phyloP scores from a whole-genome alignment of 1,140 invertebrate genomes.

The Zaprionus vittiger region DNA sequence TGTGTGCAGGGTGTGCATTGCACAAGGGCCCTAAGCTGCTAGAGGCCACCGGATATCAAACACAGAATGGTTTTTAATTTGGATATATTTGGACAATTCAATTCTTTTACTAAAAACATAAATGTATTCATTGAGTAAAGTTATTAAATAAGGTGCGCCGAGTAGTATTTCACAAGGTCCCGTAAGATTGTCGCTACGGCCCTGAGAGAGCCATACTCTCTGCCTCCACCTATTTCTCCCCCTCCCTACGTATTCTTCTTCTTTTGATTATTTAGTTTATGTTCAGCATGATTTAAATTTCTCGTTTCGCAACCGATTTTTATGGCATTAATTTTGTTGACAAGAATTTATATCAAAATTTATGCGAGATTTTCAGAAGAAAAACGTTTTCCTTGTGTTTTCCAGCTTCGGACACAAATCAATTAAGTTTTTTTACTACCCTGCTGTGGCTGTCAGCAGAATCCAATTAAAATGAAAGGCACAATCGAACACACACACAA shows the following conservation, averaged over 20 bases:
- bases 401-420: conserved; percentile 42
- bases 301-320: conserved; percentile 28
- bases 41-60: too few relatives aligned
- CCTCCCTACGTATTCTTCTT: neutral
- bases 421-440: conserved; percentile 44
- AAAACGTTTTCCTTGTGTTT: conserved; percentile 14
- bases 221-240: neutral
- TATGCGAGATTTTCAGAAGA: conserved; percentile 14
- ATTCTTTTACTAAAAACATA: too few relatives aligned
- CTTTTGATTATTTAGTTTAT: conserved; percentile 33
- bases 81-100: too few relatives aligned
- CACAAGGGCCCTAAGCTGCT: too few relatives aligned
- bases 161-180: too few relatives aligned
- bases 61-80: too few relatives aligned
- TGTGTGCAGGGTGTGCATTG: too few relatives aligned
- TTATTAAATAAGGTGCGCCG: too few relatives aligned
- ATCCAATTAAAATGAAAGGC: conserved; percentile 61
- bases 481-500: conserved; percentile 23
- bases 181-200: too few relatives aligned
- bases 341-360: conserved; percentile 39
- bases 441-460: conserved; percentile 36
- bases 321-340: conserved; percentile 56
- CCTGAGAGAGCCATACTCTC: neutral
- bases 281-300: conserved; percentile 45
- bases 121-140: too few relatives aligned